A percentile compares a stretch with the other conserved stretches of the same genome.
Conservation (phyloP, 2,888 invertebrate species). For the Agonopterix heracliana region DNA sequence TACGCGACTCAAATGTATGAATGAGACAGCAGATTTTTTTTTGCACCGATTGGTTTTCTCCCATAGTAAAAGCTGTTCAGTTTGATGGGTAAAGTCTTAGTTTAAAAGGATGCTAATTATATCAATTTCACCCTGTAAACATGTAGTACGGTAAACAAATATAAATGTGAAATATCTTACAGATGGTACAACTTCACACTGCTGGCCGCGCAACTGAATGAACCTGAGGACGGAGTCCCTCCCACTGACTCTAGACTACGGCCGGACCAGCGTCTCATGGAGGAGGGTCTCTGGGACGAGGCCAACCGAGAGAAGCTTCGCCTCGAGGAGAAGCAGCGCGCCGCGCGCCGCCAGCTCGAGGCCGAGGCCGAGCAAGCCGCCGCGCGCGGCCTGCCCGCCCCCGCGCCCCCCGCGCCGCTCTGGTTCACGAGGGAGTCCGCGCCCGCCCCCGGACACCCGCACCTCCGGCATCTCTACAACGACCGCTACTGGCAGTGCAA, state of each 20-base stretch:
- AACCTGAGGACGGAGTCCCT: slow-evolving; percentile 92
- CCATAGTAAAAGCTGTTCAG: too few relatives aligned
- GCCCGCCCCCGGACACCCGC: slow-evolving; percentile 77
- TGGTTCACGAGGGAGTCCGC: slow-evolving; percentile 95
- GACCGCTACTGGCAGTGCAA: slow-evolving; percentile 97
- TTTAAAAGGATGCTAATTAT: too few relatives aligned
- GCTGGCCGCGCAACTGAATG: slow-evolving; percentile 97
- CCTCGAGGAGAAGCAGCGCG: slow-evolving; percentile 97
- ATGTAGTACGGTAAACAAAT: too few relatives aligned
- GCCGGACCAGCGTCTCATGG: slow-evolving; percentile 99
- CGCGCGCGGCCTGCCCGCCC: slow-evolving; percentile 77
- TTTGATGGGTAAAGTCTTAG: too few relatives aligned
- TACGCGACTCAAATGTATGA: too few relatives aligned
- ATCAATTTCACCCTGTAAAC: too few relatives aligned
- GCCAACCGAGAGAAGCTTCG: slow-evolving; percentile 82
- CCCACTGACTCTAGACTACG: slow-evolving; percentile 95
- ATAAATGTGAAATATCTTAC: neutral
- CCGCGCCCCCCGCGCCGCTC: slow-evolving; percentile 83
- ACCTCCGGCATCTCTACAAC: slow-evolving; percentile 84
- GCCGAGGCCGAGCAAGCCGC: slow-evolving; percentile 84
- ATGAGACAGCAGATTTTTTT: too few relatives aligned
- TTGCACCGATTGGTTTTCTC: too few relatives aligned
- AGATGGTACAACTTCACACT: slow-evolving; percentile 95
- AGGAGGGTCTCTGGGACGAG: slow-evolving; percentile 93
- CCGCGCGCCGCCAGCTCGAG: slow-evolving; percentile 85